Conservation (phyloP, 2,113 vertebrate species). For the Stomatorhinus ivindoensis region DNA sequence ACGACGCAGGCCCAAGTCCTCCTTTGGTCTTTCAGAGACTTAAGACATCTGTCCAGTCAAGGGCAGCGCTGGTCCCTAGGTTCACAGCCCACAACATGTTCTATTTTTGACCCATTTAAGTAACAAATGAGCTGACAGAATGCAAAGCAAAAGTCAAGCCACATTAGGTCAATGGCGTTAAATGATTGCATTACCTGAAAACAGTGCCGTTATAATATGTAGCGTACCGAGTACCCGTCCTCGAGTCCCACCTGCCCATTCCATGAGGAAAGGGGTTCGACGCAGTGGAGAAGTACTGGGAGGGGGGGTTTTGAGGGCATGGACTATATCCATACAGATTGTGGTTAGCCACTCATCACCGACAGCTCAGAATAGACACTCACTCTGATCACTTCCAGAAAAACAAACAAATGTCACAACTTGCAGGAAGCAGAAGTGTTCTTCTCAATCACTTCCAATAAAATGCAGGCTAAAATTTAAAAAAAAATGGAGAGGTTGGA, state of each 20-base stretch:
- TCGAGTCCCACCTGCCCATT: slow-evolving; percentile 38
- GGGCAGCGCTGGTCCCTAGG: neutral
- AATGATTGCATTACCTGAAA: neutral
- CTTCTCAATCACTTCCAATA: neutral
- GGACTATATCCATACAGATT: slow-evolving; percentile 10
- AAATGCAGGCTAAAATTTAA: neutral
- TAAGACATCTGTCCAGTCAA: neutral
- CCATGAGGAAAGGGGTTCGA: slow-evolving; percentile 26
- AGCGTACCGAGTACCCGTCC: slow-evolving; percentile 29
- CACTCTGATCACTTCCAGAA: slow-evolving; percentile 3
- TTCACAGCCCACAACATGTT: neutral
- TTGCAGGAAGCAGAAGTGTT: neutral
- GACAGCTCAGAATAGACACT: slow-evolving; percentile 18
- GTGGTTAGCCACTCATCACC: neutral
- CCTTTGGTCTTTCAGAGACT: neutral
- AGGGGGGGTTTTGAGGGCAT: slow-evolving; percentile 21
- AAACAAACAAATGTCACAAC: neutral
- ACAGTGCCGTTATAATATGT: neutral
- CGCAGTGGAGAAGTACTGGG: neutral
- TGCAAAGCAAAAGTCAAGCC: neutral
- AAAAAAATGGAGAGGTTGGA: neutral
- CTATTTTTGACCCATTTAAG: neutral
- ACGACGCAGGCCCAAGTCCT: neutral
- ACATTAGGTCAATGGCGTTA: neutral
- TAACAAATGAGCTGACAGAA: neutral